Conservation (phyloP, 35 echinoderm and acorn worm genomes). For the Nesometra sesokonis region DNA sequence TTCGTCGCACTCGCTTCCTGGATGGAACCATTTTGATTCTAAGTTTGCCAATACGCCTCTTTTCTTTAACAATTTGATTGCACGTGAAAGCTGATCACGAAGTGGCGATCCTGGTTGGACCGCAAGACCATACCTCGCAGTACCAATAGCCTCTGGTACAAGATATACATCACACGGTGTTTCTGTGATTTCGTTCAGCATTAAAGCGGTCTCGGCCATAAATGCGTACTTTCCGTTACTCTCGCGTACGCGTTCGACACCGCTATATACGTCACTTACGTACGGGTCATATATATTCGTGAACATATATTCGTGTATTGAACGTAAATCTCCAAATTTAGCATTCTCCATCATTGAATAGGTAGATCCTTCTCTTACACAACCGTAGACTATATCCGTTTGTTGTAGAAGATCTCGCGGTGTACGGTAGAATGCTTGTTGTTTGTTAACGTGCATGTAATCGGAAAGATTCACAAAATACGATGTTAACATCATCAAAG, state of each 20-base stretch:
- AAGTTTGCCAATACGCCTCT: conserved; percentile 37
- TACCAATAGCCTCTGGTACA: conserved; percentile 38
- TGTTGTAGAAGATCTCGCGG: conserved; percentile 35
- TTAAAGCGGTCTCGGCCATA: conserved; percentile 48
- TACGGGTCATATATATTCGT: conserved; percentile 36
- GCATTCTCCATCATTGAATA: conserved; percentile 43
- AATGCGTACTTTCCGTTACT: conserved; percentile 70
- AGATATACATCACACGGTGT: conserved; percentile 55
- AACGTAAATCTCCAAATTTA: conserved; percentile 8
- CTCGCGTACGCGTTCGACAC: conserved; percentile 43
- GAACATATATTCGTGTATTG: conserved; percentile 40
- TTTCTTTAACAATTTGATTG: conserved; percentile 34
- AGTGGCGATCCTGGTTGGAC: conserved; percentile 76
- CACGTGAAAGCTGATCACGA: conserved; percentile 62
- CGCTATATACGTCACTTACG: conserved; percentile 42
- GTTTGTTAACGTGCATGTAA: conserved; percentile 55
- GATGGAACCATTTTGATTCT: conserved; percentile 11
- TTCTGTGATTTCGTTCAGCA: conserved; percentile 37
- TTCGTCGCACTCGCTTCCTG: conserved; percentile 20
- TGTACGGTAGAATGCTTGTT: conserved; percentile 14
- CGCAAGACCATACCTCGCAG: conserved; percentile 46
- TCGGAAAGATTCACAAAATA: conserved; percentile 48
- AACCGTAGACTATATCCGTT: conserved; percentile 52
- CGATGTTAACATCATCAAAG: conserved; percentile 40
- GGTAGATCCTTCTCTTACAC: conserved; percentile 52